Evolutionary conservation across 2,113 vertebrate species (phyloP).

Genomic region (Canis aureus): DNA sequence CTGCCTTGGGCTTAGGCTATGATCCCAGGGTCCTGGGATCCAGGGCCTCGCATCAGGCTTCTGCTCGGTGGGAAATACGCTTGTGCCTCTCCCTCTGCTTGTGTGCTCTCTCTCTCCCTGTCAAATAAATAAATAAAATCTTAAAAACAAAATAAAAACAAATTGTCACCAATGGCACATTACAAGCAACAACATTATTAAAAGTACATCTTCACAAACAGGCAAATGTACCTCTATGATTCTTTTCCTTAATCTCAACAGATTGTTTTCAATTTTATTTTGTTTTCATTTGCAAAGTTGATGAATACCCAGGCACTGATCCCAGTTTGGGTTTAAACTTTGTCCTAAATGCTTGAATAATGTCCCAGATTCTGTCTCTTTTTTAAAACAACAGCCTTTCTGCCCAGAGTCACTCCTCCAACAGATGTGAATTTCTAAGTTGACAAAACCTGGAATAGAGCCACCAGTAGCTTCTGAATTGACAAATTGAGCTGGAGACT

Average conservation of each 20-base stretch:
- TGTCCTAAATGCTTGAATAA: conserved; percentile 59
- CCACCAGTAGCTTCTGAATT: background rate
- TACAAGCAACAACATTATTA: background rate
- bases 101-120: no score
- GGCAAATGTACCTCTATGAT: background rate
- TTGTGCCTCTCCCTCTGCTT: no score
- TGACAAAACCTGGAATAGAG: background rate
- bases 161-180: background rate
- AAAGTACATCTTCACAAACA: background rate
- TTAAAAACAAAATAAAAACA: background rate
- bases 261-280: conserved; percentile 53
- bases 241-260: background rate
- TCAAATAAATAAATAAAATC: no score
- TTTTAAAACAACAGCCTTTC: conserved; percentile 44
- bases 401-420: background rate
- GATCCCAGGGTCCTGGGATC: no score
- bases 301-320: conserved; percentile 56
- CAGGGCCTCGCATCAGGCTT: no score
- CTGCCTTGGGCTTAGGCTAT: no score
- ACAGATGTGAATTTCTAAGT: background rate
- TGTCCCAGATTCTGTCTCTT: conserved; percentile 56
- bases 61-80: no score
- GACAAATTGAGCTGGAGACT: background rate
- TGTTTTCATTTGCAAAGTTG: conserved; percentile 54
- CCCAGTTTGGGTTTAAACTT: conserved; percentile 70